Conservation (phyloP, 23 tunicate genomes). For the Ascidia mentula region DNA sequence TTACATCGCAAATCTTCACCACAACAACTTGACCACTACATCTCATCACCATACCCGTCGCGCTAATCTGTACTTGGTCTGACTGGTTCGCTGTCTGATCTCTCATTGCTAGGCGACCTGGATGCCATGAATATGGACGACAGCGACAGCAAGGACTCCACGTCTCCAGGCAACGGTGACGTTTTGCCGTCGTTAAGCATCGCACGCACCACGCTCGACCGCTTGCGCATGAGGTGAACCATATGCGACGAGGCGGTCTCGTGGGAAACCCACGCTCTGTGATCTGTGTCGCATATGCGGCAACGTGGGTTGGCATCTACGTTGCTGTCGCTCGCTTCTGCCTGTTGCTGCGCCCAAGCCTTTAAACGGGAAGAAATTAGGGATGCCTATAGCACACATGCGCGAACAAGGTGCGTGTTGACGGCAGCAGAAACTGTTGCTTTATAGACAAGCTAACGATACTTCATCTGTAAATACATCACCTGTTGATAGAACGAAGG, state of each 20-base stretch:
- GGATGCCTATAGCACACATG: too few species aligned
- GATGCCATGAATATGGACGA: background rate
- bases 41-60: constrained; percentile 1
- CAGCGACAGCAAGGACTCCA: constrained; percentile 1
- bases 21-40: too few species aligned
- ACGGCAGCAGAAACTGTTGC: too few species aligned
- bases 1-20: too few species aligned
- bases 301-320: background rate
- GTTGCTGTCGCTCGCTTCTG: background rate
- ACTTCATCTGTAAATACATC: too few species aligned
- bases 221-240: constrained; percentile 8
- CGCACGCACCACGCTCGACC: constrained; percentile 25
- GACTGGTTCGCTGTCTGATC: background rate
- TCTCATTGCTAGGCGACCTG: background rate
- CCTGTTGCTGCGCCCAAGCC: background rate
- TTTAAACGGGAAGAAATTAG: too few species aligned
- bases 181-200: constrained; percentile 6
- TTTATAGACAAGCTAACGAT: too few species aligned
- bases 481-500: too few species aligned
- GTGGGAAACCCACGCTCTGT: background rate
- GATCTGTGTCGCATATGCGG: background rate
- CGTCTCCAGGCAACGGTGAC: background rate
- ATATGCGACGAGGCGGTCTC: background rate
- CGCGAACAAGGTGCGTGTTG: too few species aligned
- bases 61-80: constrained; percentile 11